Base-by-base conservation (phyloP, 2,113 vertebrate species). In the Notarius lentiginosus region DNA sequence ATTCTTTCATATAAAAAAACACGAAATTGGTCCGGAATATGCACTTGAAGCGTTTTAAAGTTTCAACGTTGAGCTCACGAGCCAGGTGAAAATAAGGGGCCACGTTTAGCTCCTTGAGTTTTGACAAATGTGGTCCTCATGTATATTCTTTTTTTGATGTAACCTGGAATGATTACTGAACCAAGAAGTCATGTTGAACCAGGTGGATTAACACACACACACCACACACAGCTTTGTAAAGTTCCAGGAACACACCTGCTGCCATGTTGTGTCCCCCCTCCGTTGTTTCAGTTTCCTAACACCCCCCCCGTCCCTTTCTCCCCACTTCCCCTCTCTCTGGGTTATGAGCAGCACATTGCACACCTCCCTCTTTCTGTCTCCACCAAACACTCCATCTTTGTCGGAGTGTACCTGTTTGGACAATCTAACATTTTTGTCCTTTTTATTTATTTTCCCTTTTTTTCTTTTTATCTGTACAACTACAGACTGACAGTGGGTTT, bases 301-400 rank as follows among this genome's bases (percentile, higher is more conserved):
- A 53, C 30, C 17, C 68, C n/a, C 18, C 22, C 56, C 11, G 6
- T 7, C 30, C 34, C 20, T 47, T 61, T 76, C 49, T 15, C 73
- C 55, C 27, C 55, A 14, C 65, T 70, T 47, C 73, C 70, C 20
- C 66, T 30, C 76, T 88, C 85, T 91, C 88, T 88, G 95, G 96
- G 96, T 96, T 94, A 91, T 93, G 94, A 95, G 96, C 93, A 93
- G 96, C 95, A 95, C 94, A 94, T 93, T 96, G 95, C 96, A 96
- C 94, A 95, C 95, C 94, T 94, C 73, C 87, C 93, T 93, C 93
- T 22, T 51, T 73, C 30, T 76, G 49, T 86, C 51, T 41, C 93
- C 91, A 94, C 93, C 92, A 94, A 84, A 93, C 94, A 93, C 92
- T 96, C 94, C 95, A 83, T 96, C 93, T 94, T 96, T 92, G 94